Evolutionary conservation across 2,113 vertebrate species (phyloP).

Genomic region (Hemiprocne comata): DNA sequence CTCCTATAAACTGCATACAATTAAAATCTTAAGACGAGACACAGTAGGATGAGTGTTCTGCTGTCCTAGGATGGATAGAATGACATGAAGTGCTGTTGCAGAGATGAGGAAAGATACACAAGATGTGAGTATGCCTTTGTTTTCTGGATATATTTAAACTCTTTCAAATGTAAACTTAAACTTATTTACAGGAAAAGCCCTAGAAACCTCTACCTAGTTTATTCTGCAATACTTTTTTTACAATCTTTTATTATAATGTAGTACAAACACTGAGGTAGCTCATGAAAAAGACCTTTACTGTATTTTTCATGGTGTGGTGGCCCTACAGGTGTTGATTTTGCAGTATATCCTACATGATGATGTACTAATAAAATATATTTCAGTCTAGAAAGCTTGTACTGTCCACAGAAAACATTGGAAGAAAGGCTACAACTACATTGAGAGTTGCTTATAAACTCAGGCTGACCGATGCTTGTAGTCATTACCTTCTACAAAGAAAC

Average conservation of each 20-base stretch:
- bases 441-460: background rate
- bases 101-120: background rate
- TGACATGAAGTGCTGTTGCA: background rate
- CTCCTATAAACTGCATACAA: background rate
- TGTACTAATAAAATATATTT: background rate
- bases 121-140: background rate
- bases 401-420: background rate
- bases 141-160: background rate
- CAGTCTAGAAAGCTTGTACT: background rate
- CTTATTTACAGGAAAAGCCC: background rate
- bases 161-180: background rate
- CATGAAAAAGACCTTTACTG: background rate
- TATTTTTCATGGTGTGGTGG: background rate
- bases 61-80: background rate
- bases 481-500: background rate
- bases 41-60: background rate
- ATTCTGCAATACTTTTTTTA: background rate
- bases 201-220: background rate
- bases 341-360: background rate
- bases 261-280: background rate
- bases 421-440: background rate
- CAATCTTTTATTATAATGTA: background rate
- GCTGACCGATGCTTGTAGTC: background rate
- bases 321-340: background rate
- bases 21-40: background rate